Evolutionary conservation across 2,888 invertebrate genomes (phyloP), one percentile per base, ranked within the genome.

Genomic region (Patella depressa): DNA sequence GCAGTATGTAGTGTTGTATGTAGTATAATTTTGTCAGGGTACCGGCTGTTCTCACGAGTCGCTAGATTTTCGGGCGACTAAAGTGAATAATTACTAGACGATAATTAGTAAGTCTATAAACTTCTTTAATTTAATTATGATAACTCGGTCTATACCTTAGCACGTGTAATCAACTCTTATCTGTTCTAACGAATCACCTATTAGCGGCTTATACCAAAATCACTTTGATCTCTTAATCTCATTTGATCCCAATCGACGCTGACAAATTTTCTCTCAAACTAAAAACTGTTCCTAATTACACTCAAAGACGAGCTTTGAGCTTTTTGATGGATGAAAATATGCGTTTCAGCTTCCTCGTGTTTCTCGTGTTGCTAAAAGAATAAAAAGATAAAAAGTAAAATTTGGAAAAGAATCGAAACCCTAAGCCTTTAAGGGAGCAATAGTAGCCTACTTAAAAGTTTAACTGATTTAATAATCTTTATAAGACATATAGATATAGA

Each of bases 51-150:
- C 65, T 65, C 65, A 65, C 65, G 65, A 24, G 9, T 45, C 45
- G 45, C 45, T 24, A 65, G 65, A 24, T 65, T 65, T 65, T 24
- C 19, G 24, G 65, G 65, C 24, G 65, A 65, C 24, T 24, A 19
- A 65, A 65, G 24, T 65, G 65, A 65, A 65, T 65, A 65, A 65
- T 65, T 65, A 65, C 45, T 45, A 65, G 12, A 11, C 24, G 65
- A 65, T 65, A 65, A 24, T 24, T 65, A 65, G 14, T 24, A 65
- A 65, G 65, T 65, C 24, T 65, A 24, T 24, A 19, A 24, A 65
- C 65, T 24, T 24, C 65, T 24, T 24, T 65, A 65, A 65, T 65
- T 24, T 65, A 65, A 65, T 65, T 65, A 24, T 24, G 65, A 65
- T 65, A 65, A 65, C 19, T 12, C 65, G 3, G 24, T 9, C 19